Evolutionary conservation across 2,797 vertebrate species (phyloP).

Genomic region (Poeciliopsis presidionis): DNA sequence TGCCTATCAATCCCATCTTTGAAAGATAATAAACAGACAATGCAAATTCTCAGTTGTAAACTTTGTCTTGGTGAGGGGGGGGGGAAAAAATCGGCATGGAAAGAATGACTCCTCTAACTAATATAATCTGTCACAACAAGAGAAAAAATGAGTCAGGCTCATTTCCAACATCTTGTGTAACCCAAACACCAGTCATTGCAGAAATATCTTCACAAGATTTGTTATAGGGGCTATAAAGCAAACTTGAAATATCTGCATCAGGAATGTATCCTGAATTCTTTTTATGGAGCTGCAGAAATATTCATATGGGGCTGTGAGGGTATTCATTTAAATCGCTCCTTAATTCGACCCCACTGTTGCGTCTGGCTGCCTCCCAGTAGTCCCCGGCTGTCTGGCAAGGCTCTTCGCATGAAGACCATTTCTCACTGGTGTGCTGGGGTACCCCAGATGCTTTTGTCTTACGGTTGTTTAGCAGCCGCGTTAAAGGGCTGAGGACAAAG

Average conservation of each 20-base stretch:
- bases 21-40: slow-evolving; percentile 64
- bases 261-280: slow-evolving; percentile 22
- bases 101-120: slow-evolving; percentile 39
- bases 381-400: slow-evolving; percentile 66
- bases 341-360: slow-evolving; percentile 52
- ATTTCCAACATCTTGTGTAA: slow-evolving; percentile 36
- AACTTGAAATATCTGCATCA: slow-evolving; percentile 2
- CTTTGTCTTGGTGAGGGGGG: slow-evolving; percentile 36
- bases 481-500: slow-evolving; percentile 88
- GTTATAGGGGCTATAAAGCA: background rate
- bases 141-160: slow-evolving; percentile 54
- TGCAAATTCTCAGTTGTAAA: slow-evolving; percentile 62
- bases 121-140: slow-evolving; percentile 51
- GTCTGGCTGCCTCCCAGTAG: slow-evolving; percentile 61
- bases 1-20: slow-evolving; percentile 61
- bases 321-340: slow-evolving; percentile 58
- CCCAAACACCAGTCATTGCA: slow-evolving; percentile 26
- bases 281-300: slow-evolving; percentile 18
- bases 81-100: slow-evolving; percentile 27
- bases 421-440: slow-evolving; percentile 79
- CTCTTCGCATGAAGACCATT: slow-evolving; percentile 77
- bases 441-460: slow-evolving; percentile 89
- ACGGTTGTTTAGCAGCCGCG: slow-evolving; percentile 78
- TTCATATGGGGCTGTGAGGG: slow-evolving; percentile 30
- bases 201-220: slow-evolving; percentile 18